Evolutionary conservation across 1,140 invertebrate species (phyloP).

Genomic region (Manduca sexta): DNA sequence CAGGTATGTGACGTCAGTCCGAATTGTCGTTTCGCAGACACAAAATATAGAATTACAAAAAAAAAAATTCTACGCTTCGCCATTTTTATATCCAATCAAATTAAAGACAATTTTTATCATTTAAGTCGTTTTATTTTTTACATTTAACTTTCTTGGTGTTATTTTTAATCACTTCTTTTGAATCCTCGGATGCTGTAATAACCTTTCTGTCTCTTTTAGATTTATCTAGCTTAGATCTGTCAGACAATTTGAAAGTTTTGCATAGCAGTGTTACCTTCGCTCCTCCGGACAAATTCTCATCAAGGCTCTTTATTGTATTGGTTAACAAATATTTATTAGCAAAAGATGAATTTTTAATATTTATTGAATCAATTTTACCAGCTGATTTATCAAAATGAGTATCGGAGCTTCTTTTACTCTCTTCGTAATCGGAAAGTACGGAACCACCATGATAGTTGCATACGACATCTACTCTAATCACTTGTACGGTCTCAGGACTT

Average conservation of each 20-base stretch:
- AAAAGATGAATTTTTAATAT: slow-evolving; percentile 32
- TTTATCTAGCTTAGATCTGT: slow-evolving; percentile 21
- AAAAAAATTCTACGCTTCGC: neutral
- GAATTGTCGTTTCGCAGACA: slow-evolving; percentile 20
- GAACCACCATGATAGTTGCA: slow-evolving; percentile 46
- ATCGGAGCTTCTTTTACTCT: slow-evolving; percentile 28
- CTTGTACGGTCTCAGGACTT: slow-evolving; percentile 65
- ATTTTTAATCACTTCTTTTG: neutral
- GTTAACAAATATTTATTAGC: slow-evolving; percentile 54
- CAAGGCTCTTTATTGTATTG: slow-evolving; percentile 50
- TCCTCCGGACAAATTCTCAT: slow-evolving; percentile 45
- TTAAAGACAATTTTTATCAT: neutral
- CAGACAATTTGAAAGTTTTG: slow-evolving; percentile 55
- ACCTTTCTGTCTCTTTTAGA: neutral
- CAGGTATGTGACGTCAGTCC: slow-evolving; percentile 39
- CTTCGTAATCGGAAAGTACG: slow-evolving; percentile 37
- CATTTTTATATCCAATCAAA: neutral
- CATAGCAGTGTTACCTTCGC: slow-evolving; percentile 62
- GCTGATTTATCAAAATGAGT: slow-evolving; percentile 2
- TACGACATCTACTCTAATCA: slow-evolving; percentile 67
- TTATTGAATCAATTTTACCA: slow-evolving; percentile 23
- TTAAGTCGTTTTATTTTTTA: neutral
- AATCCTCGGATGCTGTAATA: neutral
- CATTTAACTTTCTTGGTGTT: neutral
- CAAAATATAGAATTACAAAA: slow-evolving; percentile 11